Percentiles rank a stretch among this genome's conserved stretches.
Conservation (phyloP, 2,113 vertebrate genomes). For the Trichechus manatus region DNA sequence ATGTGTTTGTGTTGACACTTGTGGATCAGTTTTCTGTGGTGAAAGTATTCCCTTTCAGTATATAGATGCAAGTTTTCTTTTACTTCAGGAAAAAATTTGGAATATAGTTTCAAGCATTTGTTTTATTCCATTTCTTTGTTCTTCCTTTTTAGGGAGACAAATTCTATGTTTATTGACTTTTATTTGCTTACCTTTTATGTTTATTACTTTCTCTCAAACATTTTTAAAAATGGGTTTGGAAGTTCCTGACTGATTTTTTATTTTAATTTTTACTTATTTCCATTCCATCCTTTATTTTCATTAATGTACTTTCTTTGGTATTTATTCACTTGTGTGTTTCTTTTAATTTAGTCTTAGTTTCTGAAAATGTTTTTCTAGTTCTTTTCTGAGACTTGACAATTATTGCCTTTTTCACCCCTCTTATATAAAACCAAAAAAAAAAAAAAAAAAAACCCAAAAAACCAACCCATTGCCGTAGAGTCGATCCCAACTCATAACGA, state of each 20-base stretch:
- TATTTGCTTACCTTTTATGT: not conserved
- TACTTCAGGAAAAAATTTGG: not conserved
- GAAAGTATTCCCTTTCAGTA: not conserved
- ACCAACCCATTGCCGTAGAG: too few relatives aligned
- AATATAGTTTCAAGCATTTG: not conserved
- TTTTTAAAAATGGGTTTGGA: not conserved
- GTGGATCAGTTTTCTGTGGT: not conserved
- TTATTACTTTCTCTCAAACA: not conserved
- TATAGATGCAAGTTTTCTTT: not conserved
- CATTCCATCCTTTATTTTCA: not conserved
- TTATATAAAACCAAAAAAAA: not conserved
- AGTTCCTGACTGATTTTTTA: not conserved
- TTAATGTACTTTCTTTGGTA: not conserved
- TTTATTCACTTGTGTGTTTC: not conserved
- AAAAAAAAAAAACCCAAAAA: too few relatives aligned
- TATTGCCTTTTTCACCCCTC: not conserved
- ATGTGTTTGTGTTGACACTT: not conserved
- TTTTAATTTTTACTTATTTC: not conserved
- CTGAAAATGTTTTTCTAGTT: slow-evolving; percentile 6
- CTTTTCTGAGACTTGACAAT: not conserved
- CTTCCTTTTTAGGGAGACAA: not conserved
- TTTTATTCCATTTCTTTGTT: not conserved
- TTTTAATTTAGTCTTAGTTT: slow-evolving; percentile 28
- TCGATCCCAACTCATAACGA: too few relatives aligned
- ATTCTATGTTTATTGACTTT: not conserved